phyloP scores from a whole-genome alignment of 2,888 invertebrate species.

The Drosophila rellima region DNA sequence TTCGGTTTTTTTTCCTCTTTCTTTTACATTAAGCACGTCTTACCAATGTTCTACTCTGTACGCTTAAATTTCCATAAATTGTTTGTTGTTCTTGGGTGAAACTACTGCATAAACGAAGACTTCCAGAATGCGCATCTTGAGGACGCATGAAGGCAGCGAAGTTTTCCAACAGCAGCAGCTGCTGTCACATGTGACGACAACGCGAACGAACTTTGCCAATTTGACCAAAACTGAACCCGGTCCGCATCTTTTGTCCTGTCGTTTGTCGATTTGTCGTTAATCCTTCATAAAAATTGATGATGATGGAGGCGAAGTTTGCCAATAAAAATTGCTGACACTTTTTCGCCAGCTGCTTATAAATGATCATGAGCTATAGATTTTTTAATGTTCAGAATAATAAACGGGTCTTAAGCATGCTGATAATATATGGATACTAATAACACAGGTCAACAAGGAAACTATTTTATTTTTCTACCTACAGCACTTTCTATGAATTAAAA shows the following conservation, averaged over 20 bases:
- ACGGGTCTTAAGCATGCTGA: slow-evolving; percentile 15
- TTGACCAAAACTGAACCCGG: slow-evolving; percentile 48
- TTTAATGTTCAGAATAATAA: slow-evolving; percentile 10
- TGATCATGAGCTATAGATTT: slow-evolving; percentile 55
- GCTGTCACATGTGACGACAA: slow-evolving; percentile 63
- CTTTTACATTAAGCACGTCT: slow-evolving; percentile 63
- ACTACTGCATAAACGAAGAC: slow-evolving; percentile 60
- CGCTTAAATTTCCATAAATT: slow-evolving; percentile 75
- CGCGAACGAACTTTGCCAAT: slow-evolving; percentile 64
- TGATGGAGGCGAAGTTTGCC: slow-evolving; percentile 68
- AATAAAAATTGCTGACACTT: slow-evolving; percentile 61
- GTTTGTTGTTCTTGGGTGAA: slow-evolving; percentile 55
- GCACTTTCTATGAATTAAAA: too few species aligned
- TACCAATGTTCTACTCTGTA: slow-evolving; percentile 42
- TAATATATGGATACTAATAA: slow-evolving; percentile 17
- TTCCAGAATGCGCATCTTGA: slow-evolving; percentile 40
- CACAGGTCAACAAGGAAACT: background rate
- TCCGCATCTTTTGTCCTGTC: slow-evolving; percentile 40
- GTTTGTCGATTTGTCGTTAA: slow-evolving; percentile 58
- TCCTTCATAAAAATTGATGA: slow-evolving; percentile 81
- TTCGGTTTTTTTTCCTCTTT: slow-evolving; percentile 12
- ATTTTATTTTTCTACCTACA: too few species aligned
- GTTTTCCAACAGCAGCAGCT: slow-evolving; percentile 43
- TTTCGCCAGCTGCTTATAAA: slow-evolving; percentile 69
- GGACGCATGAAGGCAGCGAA: slow-evolving; percentile 50